Evolutionary conservation across 2,888 invertebrate genomes (phyloP), one percentile per base, ranked within the genome.

Genomic region (Andrena chrysosceles): DNA sequence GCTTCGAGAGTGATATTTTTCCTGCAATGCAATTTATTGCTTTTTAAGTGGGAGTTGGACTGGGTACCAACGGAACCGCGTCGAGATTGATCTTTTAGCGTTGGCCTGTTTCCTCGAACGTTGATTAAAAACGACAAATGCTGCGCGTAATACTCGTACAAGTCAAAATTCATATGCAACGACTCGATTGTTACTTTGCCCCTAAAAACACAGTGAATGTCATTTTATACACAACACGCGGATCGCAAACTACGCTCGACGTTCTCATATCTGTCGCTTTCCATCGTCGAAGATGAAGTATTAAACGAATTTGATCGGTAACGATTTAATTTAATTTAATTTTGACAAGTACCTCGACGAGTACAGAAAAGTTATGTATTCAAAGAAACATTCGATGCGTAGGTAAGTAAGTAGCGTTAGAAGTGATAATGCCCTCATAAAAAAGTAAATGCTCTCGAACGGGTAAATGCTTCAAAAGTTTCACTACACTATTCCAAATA

Each of bases 51-150:
- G 59, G 52, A 64, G 52, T 31, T 79, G 77, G 70, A 42, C 6
- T 13, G 20, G 20, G 60, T 48, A 26, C 16, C 42, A 16, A 79
- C 62, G 56, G 20, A 2, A 6, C 7, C 8, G 26, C 13, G 52
- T 59, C 56, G 42, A 31, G 49, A 82, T 77, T 63, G 48, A 67
- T 70, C 54, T 48, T 33, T 54, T 49, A 54, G 48, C 48, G 48
- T 23, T 35, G 56, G 13, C 42, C 48, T n/a, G 49, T 23, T 66
- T 5, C 33, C 6, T 8, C 1, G 8, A 16, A 13, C 72, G 62
- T 69, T 69, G 72, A 81, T 72, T 84, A 81, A 80, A 86, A 76
- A 68, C 76, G 70, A 73, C 77, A 77, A 87, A 78, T 81, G 74
- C 76, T 70, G 60, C 75, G 42, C 49, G 64, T 79, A 75, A 82